These are phyloP conservation scores for Bombus consobrinus DNA, from an alignment of 1,140 invertebrate genomes.

Conservation along the genomic window DNA sequence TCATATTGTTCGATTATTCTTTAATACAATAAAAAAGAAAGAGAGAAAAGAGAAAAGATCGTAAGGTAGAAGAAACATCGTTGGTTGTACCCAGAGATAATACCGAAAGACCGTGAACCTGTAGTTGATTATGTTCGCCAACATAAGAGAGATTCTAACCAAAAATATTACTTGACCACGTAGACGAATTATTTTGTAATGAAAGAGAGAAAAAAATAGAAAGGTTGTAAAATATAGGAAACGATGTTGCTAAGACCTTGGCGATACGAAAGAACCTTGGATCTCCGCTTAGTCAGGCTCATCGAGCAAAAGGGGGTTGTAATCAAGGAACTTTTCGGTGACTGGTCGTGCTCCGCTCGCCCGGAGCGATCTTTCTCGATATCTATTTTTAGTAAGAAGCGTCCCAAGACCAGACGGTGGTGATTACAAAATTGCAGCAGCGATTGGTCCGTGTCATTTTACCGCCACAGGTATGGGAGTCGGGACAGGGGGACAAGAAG, in stretches of 20 bases:
- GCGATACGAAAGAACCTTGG: background rate
- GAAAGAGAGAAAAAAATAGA: background rate
- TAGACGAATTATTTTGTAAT: background rate
- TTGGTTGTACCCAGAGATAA: too few species aligned
- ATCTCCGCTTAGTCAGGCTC: background rate
- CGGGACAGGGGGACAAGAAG: background rate
- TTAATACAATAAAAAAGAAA: too few species aligned
- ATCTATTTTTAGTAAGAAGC: slow-evolving; percentile 54
- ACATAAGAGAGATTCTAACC: background rate
- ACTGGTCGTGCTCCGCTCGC: background rate
- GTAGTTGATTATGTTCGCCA: background rate
- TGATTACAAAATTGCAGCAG: slow-evolving; percentile 52
- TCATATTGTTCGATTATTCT: too few species aligned
- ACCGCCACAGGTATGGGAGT: slow-evolving; percentile 31
- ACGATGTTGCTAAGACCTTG: too few species aligned
- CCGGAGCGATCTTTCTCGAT: slow-evolving; percentile 41
- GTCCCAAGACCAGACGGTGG: slow-evolving; percentile 40
- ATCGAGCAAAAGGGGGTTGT: background rate
- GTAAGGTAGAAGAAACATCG: too few species aligned
- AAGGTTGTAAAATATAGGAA: background rate
- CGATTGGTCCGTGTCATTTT: slow-evolving; percentile 52
- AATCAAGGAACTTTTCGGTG: slow-evolving; percentile 19
- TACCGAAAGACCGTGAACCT: background rate
- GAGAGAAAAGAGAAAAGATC: too few species aligned
- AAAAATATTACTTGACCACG: background rate